Base-by-base conservation (phyloP, 2,888 invertebrate genomes). In the Abscondita cerata region DNA sequence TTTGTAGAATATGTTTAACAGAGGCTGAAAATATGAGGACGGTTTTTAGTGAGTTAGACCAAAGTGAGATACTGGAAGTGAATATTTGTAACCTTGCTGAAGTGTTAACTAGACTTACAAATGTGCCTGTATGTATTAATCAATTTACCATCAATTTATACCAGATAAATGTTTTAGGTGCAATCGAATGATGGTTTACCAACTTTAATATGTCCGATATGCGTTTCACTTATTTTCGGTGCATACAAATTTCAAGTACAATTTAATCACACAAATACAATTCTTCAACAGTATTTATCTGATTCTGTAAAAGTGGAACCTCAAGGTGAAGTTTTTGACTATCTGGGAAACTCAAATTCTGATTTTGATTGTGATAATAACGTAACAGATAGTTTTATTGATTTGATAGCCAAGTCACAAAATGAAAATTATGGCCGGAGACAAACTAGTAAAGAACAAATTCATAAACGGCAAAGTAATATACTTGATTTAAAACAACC, bases 171-270 rank as follows among this genome's bases (percentile, higher is more conserved):
- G 1, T 69, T 68, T 46, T 50, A 71, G 70, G 36, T 69, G 12
- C 46, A 55, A 15, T 34, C 48, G 47, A 51, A 60, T 34, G 70
- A 67, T 52, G 62, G 62, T n/a, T 65, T 65, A 41, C 72, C 72
- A 1, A 52, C 57, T 13, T 60, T 68, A 36, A 65, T 74, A 36
- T 74, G 74, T 54, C 34, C 60, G 25, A 66, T 65, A 46, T 74
- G 74, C 56, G 25, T 70, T 15, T 47, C 59, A 15, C 66, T 72
- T 52, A 57, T 72, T 40, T 67, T 69, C 48, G 58, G 62, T 2
- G 72, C 71, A 3, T 73, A 73, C 58, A 63, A 71, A 34, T 71
- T 74, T 48, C 62, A 66, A 60, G 56, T 73, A 16, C 70, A 71
- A 52, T 73, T 68, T 52, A 70, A 73, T 47, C 66, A 71, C 53